These are phyloP conservation scores for Ictalurus punctatus DNA, from an alignment of 2,113 vertebrate genomes.

Conservation along the genomic window DNA sequence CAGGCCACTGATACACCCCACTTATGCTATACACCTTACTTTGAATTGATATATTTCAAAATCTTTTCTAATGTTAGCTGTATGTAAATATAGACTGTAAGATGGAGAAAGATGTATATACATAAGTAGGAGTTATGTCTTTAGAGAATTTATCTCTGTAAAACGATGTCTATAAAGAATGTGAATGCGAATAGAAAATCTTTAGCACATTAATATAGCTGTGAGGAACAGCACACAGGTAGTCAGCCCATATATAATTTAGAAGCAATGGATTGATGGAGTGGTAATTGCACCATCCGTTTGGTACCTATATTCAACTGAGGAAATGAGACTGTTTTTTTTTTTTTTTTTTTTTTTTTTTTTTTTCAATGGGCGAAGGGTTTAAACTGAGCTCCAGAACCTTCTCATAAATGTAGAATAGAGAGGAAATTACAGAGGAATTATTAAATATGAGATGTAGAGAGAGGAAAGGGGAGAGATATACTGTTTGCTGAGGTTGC, in stretches of 20 bases:
- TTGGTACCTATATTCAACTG: conserved; percentile 45
- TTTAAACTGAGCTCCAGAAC: conserved; percentile 36
- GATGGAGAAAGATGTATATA: background rate
- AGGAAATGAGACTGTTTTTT: conserved; percentile 35
- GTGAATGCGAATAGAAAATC: background rate
- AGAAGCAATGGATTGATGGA: conserved; percentile 44
- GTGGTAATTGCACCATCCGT: conserved; percentile 48
- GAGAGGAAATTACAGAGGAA: conserved; percentile 32
- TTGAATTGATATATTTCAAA: background rate
- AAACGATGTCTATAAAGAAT: background rate
- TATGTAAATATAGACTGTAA: background rate
- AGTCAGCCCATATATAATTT: conserved; percentile 50
- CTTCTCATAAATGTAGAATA: conserved; percentile 27
- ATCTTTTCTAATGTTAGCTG: background rate
- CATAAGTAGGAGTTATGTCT: background rate
- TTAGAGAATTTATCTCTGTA: background rate
- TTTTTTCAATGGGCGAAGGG: conserved; percentile 19
- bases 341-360: background rate
- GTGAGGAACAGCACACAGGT: conserved; percentile 29
- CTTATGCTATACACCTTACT: background rate
- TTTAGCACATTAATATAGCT: conserved; percentile 27
- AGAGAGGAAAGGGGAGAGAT: conserved; percentile 13
- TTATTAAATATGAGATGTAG: conserved; percentile 9
- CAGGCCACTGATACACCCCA: background rate
- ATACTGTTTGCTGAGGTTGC: conserved; percentile 37